Conservation (phyloP, 2,888 invertebrate genomes). For the Therioaphis trifolii region DNA sequence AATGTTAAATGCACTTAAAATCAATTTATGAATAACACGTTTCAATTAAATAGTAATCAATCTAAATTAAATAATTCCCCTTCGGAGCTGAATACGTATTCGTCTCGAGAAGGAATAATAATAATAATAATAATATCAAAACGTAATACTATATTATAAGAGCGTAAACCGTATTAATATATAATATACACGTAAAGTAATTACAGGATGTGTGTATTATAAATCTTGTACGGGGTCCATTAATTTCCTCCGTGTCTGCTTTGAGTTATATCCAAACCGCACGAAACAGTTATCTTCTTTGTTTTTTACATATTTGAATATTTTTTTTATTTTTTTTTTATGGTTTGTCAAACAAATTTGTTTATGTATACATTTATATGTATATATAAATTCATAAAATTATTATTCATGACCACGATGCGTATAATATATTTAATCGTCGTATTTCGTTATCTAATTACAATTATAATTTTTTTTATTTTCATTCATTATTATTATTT, state of each 20-base stretch:
- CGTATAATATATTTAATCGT: too few relatives aligned
- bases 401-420: too few relatives aligned
- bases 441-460: too few relatives aligned
- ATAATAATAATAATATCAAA: too few relatives aligned
- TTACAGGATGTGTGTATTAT: background rate
- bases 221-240: background rate
- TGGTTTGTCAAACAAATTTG: background rate
- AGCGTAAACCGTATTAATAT: background rate
- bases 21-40: background rate
- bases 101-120: too few relatives aligned
- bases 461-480: too few relatives aligned
- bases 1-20: too few relatives aligned
- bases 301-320: background rate
- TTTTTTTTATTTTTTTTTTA: too few relatives aligned
- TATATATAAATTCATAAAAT: background rate
- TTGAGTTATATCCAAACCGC: background rate
- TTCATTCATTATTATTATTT: too few relatives aligned
- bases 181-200: too few relatives aligned
- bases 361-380: too few relatives aligned
- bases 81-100: background rate
- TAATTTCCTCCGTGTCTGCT: background rate
- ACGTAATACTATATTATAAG: too few relatives aligned
- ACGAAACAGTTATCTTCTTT: background rate
- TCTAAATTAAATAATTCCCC: background rate
- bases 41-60: background rate